Evolutionary conservation across 2,113 vertebrate species (phyloP).

Genomic region (Perca flavescens): DNA sequence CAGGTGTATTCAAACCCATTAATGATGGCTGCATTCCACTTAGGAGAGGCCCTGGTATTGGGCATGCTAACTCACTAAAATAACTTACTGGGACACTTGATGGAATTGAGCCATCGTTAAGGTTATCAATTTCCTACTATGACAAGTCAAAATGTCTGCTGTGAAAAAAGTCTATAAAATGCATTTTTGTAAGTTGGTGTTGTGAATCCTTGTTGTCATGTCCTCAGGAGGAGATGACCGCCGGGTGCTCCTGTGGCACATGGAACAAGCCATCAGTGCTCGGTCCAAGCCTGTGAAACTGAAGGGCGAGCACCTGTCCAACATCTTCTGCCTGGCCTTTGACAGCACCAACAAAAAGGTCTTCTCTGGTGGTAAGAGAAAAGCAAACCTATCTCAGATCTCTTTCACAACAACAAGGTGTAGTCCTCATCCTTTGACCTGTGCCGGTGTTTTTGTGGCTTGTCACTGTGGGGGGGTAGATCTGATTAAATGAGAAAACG

Average conservation of each 20-base stretch:
- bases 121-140: no score
- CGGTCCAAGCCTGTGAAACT: constrained; percentile 93
- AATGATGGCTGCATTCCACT: no score
- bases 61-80: no score
- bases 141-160: no score
- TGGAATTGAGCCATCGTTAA: no score
- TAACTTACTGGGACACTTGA: no score
- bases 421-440: background rate
- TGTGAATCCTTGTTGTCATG: background rate
- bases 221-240: constrained; percentile 94
- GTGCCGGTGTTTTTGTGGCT: background rate
- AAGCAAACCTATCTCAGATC: no score
- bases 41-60: no score
- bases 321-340: constrained; percentile 98
- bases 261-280: constrained; percentile 95
- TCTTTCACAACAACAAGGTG: background rate
- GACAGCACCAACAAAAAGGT: constrained; percentile 96
- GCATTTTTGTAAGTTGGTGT: background rate
- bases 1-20: no score
- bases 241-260: constrained; percentile 95
- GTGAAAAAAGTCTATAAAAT: no score
- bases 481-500: background rate
- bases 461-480: background rate
- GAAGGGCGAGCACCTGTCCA: constrained; percentile 98
- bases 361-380: constrained; percentile 93